phyloP scores from a whole-genome alignment of 1,140 invertebrate species.

The Monochamus saltuarius region DNA sequence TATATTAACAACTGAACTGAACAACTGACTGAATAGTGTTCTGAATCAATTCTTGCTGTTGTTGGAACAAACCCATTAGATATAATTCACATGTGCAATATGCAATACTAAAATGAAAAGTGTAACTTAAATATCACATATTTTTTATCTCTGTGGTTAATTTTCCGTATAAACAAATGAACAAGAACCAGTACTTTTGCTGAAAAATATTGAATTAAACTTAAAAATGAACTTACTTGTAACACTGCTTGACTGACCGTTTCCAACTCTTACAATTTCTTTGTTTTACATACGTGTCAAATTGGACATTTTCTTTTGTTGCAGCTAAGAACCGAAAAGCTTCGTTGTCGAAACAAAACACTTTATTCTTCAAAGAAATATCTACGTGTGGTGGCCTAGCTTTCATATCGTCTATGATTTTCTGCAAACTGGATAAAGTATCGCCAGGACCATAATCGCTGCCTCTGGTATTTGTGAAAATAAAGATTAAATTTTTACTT shows the following conservation, averaged over 20 bases:
- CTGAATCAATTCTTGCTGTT: no score
- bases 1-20: no score
- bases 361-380: constrained; percentile 28
- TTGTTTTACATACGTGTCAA: constrained; percentile 18
- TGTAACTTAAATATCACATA: no score
- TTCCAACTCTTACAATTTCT: constrained; percentile 38
- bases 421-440: constrained; percentile 26
- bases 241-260: constrained; percentile 32
- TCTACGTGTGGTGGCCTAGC: constrained; percentile 21
- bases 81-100: no score
- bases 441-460: constrained; percentile 41
- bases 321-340: constrained; percentile 40
- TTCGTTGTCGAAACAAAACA: constrained; percentile 46
- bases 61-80: no score
- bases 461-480: constrained; percentile 43
- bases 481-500: constrained; percentile 40
- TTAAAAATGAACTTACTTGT: constrained; percentile 24
- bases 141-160: no score
- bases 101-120: no score
- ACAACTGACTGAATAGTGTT: no score
- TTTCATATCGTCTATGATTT: constrained; percentile 28
- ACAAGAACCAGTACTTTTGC: no score
- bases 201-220: no score
- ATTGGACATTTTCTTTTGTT: constrained; percentile 27
- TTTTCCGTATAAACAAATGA: no score